phyloP scores from a whole-genome alignment of 2,888 invertebrate species.

The Poecilobothrus nobilitatus region DNA sequence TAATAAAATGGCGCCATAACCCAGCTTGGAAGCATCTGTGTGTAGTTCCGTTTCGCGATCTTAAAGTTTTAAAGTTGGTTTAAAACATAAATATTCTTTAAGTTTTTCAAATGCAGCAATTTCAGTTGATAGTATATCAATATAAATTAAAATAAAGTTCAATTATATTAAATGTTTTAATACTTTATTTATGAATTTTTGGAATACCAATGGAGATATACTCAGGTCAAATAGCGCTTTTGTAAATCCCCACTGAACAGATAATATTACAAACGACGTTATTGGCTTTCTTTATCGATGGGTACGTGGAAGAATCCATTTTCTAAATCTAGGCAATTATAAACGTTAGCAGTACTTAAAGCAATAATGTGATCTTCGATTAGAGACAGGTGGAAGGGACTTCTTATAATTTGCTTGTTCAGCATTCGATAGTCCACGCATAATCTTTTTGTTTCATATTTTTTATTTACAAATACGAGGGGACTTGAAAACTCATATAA shows the following conservation, averaged over 20 bases:
- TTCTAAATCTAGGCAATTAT: slow-evolving; percentile 15
- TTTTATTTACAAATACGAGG: background rate
- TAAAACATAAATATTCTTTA: background rate
- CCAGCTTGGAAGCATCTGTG: too few relatives aligned
- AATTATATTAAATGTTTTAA: slow-evolving; percentile 18
- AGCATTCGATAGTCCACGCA: background rate
- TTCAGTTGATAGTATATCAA: slow-evolving; percentile 18
- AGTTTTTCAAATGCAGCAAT: too few relatives aligned
- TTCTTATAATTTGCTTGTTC: background rate
- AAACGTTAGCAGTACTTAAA: slow-evolving; percentile 13
- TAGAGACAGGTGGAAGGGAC: slow-evolving; percentile 4
- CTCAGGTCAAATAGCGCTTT: slow-evolving; percentile 17
- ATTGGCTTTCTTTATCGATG: slow-evolving; percentile 17
- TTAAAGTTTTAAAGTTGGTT: slow-evolving; percentile 15
- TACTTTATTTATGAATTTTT: too few relatives aligned
- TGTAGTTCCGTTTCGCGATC: too few relatives aligned
- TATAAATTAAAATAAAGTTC: slow-evolving; percentile 20
- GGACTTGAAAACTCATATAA: background rate
- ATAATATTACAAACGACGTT: slow-evolving; percentile 18
- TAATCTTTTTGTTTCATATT: background rate
- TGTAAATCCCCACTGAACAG: too few relatives aligned
- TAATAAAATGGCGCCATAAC: slow-evolving; percentile 11
- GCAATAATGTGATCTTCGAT: slow-evolving; percentile 20
- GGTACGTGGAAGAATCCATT: too few relatives aligned
- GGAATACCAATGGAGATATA: slow-evolving; percentile 17